A percentile compares a stretch with the other conserved stretches of the same genome.
phyloP scores from a whole-genome alignment of 1,140 invertebrate species.

The Drosophila dunni region DNA sequence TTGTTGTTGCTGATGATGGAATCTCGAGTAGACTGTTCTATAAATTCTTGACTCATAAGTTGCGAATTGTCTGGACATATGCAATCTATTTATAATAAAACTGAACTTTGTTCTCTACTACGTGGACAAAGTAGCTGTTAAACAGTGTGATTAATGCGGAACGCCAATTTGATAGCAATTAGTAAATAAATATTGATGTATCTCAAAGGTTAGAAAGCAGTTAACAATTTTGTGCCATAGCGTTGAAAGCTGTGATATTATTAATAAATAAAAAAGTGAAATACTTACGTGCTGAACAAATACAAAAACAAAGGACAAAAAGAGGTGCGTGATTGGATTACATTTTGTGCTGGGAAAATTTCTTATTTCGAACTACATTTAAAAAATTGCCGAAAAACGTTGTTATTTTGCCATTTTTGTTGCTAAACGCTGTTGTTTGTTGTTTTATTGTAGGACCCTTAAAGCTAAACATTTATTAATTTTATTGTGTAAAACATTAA shows the following conservation, averaged over 20 bases:
- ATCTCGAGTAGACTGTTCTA: neutral
- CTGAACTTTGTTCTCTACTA: constrained; percentile 40
- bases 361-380: constrained; percentile 15
- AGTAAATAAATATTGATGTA: constrained; percentile 23
- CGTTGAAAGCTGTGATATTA: constrained; percentile 10
- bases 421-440: constrained; percentile 28
- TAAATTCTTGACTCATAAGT: constrained; percentile 65
- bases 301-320: constrained; percentile 22
- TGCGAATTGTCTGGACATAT: constrained; percentile 54
- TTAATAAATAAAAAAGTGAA: constrained; percentile 17
- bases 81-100: constrained; percentile 42
- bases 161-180: constrained; percentile 33
- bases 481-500: constrained; percentile 63
- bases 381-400: constrained; percentile 27
- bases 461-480: constrained; percentile 61
- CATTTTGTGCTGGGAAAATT: constrained; percentile 27
- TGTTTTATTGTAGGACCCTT: constrained; percentile 53
- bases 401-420: constrained; percentile 45
- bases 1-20: neutral
- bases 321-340: constrained; percentile 28
- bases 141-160: constrained; percentile 31
- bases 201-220: constrained; percentile 52
- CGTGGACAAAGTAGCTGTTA: constrained; percentile 19
- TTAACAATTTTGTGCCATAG: constrained; percentile 51
- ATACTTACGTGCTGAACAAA: constrained; percentile 61